Percentiles rank a stretch among this genome's conserved stretches.
These are phyloP conservation scores for Chrysemys picta DNA, from an alignment of 2,113 vertebrate species.

Conservation along the genomic window DNA sequence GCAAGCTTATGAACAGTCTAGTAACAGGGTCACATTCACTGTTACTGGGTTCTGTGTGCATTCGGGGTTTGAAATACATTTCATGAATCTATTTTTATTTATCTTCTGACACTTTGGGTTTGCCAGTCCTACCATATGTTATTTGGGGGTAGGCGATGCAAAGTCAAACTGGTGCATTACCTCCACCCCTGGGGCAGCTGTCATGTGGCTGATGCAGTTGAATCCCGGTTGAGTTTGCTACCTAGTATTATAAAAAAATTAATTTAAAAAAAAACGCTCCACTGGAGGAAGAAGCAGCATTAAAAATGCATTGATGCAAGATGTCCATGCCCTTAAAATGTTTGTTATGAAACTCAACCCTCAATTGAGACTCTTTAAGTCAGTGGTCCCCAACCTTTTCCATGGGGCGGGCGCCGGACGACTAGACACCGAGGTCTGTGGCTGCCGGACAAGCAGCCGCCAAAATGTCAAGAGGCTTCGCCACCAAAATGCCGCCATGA, in stretches of 20 bases:
- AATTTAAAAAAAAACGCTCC: not conserved
- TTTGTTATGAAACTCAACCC: not conserved
- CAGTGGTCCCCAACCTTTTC: not conserved
- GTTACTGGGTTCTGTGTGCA: not conserved
- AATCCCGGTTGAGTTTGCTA: not conserved
- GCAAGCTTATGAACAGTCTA: not conserved
- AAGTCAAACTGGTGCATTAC: not conserved
- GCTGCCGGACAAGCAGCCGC: no score
- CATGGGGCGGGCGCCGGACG: no score
- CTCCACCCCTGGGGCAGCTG: not conserved
- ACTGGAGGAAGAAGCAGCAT: not conserved
- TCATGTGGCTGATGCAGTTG: not conserved
- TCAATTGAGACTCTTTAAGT: not conserved
- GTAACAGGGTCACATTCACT: not conserved
- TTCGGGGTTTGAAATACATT: not conserved
- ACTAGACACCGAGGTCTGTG: no score
- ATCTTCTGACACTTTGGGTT: not conserved
- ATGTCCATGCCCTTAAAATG: no score
- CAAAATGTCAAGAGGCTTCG: no score
- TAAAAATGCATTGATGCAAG: not conserved
- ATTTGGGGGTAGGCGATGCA: not conserved
- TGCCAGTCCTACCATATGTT: accelerated
- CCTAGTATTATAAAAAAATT: not conserved
- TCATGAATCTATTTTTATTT: not conserved
- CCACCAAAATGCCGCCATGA: no score